Conservation (phyloP, 2,888 invertebrate species). For the Dioctria linearis region DNA sequence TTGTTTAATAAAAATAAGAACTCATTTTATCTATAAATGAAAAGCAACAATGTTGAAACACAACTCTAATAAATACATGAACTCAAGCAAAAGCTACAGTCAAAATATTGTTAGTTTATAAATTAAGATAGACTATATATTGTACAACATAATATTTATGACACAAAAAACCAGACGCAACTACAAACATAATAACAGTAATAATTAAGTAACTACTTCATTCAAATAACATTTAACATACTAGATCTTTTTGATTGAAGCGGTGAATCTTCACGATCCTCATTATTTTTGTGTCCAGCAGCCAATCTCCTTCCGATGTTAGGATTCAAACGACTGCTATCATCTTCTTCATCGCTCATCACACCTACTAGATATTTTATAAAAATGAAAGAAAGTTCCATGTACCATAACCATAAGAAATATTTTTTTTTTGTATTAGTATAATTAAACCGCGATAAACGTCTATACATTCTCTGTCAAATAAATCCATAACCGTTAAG, state of each 20-base stretch:
- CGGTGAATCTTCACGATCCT: slow-evolving; percentile 83
- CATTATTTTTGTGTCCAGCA: slow-evolving; percentile 67
- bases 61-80: slow-evolving; percentile 16
- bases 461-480: no score
- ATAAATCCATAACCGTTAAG: neutral
- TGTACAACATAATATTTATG: slow-evolving; percentile 12
- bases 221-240: slow-evolving; percentile 74
- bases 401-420: slow-evolving; percentile 42
- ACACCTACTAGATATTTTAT: slow-evolving; percentile 61
- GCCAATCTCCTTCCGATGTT: slow-evolving; percentile 71
- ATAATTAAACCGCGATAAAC: neutral
- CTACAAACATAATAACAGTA: slow-evolving; percentile 8
- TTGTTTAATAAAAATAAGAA: neutral
- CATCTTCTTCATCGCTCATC: slow-evolving; percentile 72
- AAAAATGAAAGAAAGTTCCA: slow-evolving; percentile 44
- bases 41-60: neutral
- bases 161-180: neutral
- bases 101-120: slow-evolving; percentile 33
- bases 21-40: neutral
- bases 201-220: neutral
- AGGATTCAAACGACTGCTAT: slow-evolving; percentile 56
- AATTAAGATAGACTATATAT: slow-evolving; percentile 35
- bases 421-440: neutral
- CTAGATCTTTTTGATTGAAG: slow-evolving; percentile 88
- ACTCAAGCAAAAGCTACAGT: slow-evolving; percentile 36